Base-by-base conservation (phyloP, 2,888 invertebrate species). In the Lepidocyrtoides sp. region DNA sequence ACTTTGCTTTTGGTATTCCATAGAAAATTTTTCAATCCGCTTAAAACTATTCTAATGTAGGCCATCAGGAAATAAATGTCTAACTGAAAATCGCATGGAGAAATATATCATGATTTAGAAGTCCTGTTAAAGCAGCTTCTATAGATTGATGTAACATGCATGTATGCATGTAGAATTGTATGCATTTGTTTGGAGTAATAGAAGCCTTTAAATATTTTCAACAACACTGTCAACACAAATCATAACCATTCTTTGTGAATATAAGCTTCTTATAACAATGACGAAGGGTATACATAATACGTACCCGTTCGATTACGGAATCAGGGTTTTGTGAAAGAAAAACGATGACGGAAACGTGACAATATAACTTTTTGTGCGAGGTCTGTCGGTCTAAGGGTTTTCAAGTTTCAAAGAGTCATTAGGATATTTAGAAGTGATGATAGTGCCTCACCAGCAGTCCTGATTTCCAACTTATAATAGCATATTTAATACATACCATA, bases 281-380 rank as follows among this genome's bases (percentile, higher is more conserved):
- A 32, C n/a, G n/a, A 69, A 69, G 66, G 17, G 17, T n/a, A n/a
- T n/a, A 36, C 66, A 36, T 36, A 17, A n/a, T n/a, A n/a, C n/a
- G n/a, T n/a, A n/a, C n/a, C 36, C 36, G 1, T 69, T 17, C 14
- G n/a, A 32, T 66, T 17, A 1, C 20, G 17, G 14, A 69, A 69
- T 17, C 17, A 17, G 8, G 12, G 36, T 69, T 36, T 66, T 32
- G 66, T 69, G 36, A 63, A 63, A 63, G 29, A 63, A 23, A 29
- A 1, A 26, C 17, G 8, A 23, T 14, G 3, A 69, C 36, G 7
- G 17, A 69, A 69, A 69, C 66, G 66, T 69, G 66, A 69, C 66
- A 69, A 69, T 69, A n/a, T 36, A 69, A 69, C 66, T 63, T 69
- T 69, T 69, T 69, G 3, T 12, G 17, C 17, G n/a, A 69, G 36